These are phyloP conservation scores for Gortyna flavago DNA, from an alignment of 2,888 invertebrate species.

Conservation along the genomic window DNA sequence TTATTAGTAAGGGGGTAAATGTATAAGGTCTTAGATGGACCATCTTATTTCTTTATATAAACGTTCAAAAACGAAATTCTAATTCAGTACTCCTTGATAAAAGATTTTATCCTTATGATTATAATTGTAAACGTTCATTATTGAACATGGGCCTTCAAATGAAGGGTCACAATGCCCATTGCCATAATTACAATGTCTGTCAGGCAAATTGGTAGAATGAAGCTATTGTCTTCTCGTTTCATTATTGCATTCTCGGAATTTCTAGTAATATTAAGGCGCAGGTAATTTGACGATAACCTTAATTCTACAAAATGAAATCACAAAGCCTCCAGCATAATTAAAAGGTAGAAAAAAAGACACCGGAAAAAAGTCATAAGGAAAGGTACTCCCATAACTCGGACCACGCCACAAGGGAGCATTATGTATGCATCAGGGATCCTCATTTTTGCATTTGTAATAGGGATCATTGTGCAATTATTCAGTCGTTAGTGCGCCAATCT, in stretches of 20 bases:
- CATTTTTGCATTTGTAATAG: conserved; percentile 89
- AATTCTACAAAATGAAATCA: neutral
- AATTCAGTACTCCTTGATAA: neutral
- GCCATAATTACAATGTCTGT: neutral
- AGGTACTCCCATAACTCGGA: conserved; percentile 67
- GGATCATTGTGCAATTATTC: conserved; percentile 89
- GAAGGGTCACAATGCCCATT: neutral
- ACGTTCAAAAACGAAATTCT: neutral
- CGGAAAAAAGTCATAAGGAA: neutral
- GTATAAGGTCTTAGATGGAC: neutral
- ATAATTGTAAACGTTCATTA: neutral
- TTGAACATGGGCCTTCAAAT: neutral
- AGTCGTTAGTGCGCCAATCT: conserved; percentile 86
- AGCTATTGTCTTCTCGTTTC: neutral
- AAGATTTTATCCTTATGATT: neutral
- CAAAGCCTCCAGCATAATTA: neutral
- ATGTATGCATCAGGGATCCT: conserved; percentile 85
- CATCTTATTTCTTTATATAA: neutral
- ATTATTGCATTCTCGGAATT: neutral
- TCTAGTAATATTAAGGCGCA: neutral
- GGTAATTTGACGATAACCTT: neutral
- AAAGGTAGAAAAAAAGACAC: neutral
- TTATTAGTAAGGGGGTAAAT: conserved; percentile 2
- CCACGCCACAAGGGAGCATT: conserved; percentile 75
- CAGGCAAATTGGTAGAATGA: neutral